A percentile compares a stretch with the other conserved stretches of the same genome.
Evolutionary conservation across 2,888 invertebrate species (phyloP).

Genomic region (Lochmaea crataegi): DNA sequence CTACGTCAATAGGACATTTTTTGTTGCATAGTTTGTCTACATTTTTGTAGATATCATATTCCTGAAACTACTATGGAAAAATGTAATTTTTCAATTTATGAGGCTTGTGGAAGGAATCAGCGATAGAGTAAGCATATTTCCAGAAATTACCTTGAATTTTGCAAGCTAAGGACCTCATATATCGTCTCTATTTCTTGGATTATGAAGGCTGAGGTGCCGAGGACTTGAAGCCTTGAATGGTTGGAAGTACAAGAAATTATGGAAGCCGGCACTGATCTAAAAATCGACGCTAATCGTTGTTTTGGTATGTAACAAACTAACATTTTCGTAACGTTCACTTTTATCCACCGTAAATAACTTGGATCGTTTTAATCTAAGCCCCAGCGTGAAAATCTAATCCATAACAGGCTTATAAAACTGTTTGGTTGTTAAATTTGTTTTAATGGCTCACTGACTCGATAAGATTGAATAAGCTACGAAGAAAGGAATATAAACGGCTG

Average conservation of each 20-base stretch:
- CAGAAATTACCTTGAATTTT: too few relatives aligned
- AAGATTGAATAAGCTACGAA: slow-evolving; percentile 43
- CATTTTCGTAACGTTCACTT: slow-evolving; percentile 30
- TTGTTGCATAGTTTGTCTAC: too few relatives aligned
- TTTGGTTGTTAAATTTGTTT: slow-evolving; percentile 50
- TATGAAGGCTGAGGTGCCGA: too few relatives aligned
- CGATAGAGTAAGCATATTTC: too few relatives aligned
- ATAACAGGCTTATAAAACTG: slow-evolving; percentile 49
- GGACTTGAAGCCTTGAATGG: too few relatives aligned
- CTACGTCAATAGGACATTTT: too few relatives aligned
- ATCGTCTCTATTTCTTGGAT: too few relatives aligned
- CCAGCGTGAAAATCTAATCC: slow-evolving; percentile 46
- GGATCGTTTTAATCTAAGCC: slow-evolving; percentile 35
- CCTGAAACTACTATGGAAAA: too few relatives aligned
- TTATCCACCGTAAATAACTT: slow-evolving; percentile 39
- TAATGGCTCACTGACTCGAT: slow-evolving; percentile 45
- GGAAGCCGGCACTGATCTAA: neutral
- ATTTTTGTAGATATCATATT: too few relatives aligned
- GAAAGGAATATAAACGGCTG: slow-evolving; percentile 40
- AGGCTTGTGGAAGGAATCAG: too few relatives aligned
- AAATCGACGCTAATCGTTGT: slow-evolving; percentile 17
- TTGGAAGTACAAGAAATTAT: neutral
- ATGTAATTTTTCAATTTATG: too few relatives aligned
- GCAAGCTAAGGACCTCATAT: too few relatives aligned
- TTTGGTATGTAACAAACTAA: slow-evolving; percentile 22